Base-by-base conservation (phyloP, 2,113 vertebrate species). In the Neopipo cinnamomea region DNA sequence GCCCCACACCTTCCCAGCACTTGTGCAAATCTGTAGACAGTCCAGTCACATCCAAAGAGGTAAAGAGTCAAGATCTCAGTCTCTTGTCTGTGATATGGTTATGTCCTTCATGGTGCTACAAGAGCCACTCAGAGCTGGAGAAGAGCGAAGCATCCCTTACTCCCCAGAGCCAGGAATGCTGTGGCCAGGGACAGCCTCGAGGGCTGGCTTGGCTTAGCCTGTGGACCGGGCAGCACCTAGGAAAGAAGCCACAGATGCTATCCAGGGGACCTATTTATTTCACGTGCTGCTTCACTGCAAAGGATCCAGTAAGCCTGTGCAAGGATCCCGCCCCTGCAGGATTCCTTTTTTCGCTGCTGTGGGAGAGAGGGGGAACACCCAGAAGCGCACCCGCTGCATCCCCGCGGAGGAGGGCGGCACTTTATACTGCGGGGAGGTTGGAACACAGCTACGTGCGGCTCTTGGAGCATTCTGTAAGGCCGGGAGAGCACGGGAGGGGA, bases 131-230 rank as follows among this genome's bases (percentile, higher is more conserved):
- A 1, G 35, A 53, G 59, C n/a, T 33, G 58, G 17, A 52, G 46
- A 47, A 25, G 37, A 31, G 23, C 0, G 0, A 6, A 24, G 22
- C 6, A 61, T 6, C 61, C 3, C 1, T 46, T 16, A 30, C 5
- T 10, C 27, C 5, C 3, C 49, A n/a, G 14, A 37, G 25, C 16
- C 62, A 24, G 74, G 25, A 35, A 28, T 13, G 5, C 7, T 14
- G 27, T 13, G n/a, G 14, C 28, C 4, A 8, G 22, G 30, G 37
- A 27, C 33, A 56, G 68, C 62, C 17, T 46, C 2, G 1, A 31
- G 22, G 27, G 14, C 70, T 39, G 65, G 24, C 49, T 39, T 5
- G 37, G 71, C 28, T 55, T 62, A 20, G 56, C 46, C 44, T 14
- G 78, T 0, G 28, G 18, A 3, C 2, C 0, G 4, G 50, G 56